Conservation (phyloP, 2,797 vertebrate genomes). For the Rachycentron canadum region DNA sequence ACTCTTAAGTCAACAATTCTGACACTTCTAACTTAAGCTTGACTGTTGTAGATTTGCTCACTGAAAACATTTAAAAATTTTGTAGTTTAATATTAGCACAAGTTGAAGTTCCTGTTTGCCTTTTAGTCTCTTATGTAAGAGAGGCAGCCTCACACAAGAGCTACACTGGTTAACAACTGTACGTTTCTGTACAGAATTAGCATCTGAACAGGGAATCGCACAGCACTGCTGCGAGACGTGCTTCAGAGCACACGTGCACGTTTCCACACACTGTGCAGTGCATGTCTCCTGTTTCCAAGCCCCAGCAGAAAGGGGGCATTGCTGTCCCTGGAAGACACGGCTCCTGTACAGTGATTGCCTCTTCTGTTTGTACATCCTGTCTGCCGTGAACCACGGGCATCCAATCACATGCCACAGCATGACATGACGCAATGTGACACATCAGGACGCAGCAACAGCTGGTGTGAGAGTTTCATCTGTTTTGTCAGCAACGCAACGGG, state of each 20-base stretch:
- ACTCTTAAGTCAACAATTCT: slow-evolving; percentile 13
- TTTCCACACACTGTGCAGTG: neutral
- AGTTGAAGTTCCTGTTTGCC: neutral
- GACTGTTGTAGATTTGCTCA: neutral
- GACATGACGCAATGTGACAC: neutral
- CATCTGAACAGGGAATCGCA: neutral
- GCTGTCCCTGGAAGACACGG: neutral
- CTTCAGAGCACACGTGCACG: neutral
- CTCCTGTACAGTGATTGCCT: neutral
- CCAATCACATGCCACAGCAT: neutral
- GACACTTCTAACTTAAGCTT: neutral
- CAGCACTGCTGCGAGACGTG: neutral
- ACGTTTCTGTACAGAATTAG: neutral
- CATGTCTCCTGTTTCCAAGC: neutral
- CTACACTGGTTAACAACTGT: neutral
- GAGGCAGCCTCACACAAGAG: neutral
- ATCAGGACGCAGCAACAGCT: neutral
- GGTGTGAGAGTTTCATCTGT: neutral
- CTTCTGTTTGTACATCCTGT: neutral
- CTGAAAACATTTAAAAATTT: neutral
- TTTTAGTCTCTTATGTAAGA: neutral
- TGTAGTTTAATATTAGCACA: neutral
- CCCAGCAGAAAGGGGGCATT: neutral
- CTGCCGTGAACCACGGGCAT: neutral
- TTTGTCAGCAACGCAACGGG: neutral